Conservation (phyloP, 1,140 invertebrate genomes). For the Dufourea novaeangliae region DNA sequence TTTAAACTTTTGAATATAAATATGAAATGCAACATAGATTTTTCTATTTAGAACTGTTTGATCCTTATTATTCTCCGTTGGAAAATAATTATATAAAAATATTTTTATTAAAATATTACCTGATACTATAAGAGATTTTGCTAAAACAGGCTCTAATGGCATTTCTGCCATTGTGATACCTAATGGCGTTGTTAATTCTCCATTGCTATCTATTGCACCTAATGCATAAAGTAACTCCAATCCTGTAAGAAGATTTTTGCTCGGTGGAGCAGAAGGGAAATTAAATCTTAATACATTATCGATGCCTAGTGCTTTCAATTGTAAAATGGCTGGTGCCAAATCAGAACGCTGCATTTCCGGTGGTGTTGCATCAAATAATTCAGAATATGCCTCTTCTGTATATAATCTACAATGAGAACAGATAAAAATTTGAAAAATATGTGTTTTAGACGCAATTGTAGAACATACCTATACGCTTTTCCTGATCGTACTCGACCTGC, state of each 20-base stretch:
- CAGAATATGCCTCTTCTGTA: slow-evolving; percentile 89
- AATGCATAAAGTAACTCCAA: slow-evolving; percentile 95
- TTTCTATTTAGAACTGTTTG: no score
- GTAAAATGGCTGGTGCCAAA: slow-evolving; percentile 92
- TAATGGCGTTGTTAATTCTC: slow-evolving; percentile 90
- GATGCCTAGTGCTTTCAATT: slow-evolving; percentile 97
- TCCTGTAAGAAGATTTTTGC: slow-evolving; percentile 92
- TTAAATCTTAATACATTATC: slow-evolving; percentile 93
- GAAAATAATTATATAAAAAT: neutral
- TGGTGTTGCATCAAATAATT: slow-evolving; percentile 87
- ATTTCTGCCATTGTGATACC: slow-evolving; percentile 96
- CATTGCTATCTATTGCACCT: slow-evolving; percentile 90
- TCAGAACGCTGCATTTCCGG: slow-evolving; percentile 97
- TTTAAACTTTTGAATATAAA: no score
- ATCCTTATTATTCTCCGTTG: no score
- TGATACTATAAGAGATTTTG: slow-evolving; percentile 93
- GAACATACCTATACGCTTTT: slow-evolving; percentile 87
- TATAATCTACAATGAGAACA: slow-evolving; percentile 84
- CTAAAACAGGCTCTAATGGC: slow-evolving; percentile 92
- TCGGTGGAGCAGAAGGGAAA: slow-evolving; percentile 94
- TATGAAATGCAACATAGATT: no score
- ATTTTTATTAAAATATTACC: slow-evolving; percentile 78
- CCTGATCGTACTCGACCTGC: slow-evolving; percentile 93
- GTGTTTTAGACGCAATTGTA: slow-evolving; percentile 15
- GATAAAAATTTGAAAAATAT: slow-evolving; percentile 48